Conservation (phyloP, 1,140 invertebrate genomes). For the Scaptomyza graminum region DNA sequence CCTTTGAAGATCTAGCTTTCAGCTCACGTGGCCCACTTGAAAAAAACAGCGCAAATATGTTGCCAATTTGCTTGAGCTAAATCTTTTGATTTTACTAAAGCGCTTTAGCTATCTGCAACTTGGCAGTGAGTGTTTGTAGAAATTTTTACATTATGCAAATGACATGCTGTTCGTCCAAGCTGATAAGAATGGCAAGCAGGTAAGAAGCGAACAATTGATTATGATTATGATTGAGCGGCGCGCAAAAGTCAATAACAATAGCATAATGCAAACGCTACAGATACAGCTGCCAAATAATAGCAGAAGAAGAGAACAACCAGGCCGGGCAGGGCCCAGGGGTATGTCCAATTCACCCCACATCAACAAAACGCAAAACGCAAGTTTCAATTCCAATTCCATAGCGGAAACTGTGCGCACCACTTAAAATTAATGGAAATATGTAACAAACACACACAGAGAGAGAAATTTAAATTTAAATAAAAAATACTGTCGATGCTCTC, state of each 20-base stretch:
- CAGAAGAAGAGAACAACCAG: constrained; percentile 5
- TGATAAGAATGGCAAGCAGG: constrained; percentile 65
- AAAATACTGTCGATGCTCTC: constrained; percentile 46
- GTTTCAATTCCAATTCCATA: constrained; percentile 23
- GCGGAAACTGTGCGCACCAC: constrained; percentile 45
- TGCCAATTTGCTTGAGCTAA: constrained; percentile 67
- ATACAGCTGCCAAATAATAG: constrained; percentile 57
- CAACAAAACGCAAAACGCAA: constrained; percentile 10
- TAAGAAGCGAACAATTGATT: constrained; percentile 68
- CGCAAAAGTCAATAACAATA: constrained; percentile 80
- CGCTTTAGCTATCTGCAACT: constrained; percentile 49
- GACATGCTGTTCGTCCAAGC: constrained; percentile 16
- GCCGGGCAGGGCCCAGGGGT: constrained; percentile 16
- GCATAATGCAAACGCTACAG: constrained; percentile 66
- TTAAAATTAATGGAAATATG: constrained; percentile 82
- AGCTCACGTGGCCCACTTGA: constrained; percentile 74
- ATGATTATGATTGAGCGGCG: constrained; percentile 76
- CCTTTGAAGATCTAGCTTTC: constrained; percentile 76
- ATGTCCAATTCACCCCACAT: constrained; percentile 14
- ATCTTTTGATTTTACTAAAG: constrained; percentile 72
- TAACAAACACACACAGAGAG: constrained; percentile 35
- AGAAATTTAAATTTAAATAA: constrained; percentile 76
- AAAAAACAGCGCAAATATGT: constrained; percentile 61
- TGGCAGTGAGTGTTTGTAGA: constrained; percentile 13
- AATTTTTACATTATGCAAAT: constrained; percentile 70